Evolutionary conservation across 2,797 vertebrate species (phyloP), one percentile per base, ranked within the genome.

Genomic region (Sphaeramia orbicularis): DNA sequence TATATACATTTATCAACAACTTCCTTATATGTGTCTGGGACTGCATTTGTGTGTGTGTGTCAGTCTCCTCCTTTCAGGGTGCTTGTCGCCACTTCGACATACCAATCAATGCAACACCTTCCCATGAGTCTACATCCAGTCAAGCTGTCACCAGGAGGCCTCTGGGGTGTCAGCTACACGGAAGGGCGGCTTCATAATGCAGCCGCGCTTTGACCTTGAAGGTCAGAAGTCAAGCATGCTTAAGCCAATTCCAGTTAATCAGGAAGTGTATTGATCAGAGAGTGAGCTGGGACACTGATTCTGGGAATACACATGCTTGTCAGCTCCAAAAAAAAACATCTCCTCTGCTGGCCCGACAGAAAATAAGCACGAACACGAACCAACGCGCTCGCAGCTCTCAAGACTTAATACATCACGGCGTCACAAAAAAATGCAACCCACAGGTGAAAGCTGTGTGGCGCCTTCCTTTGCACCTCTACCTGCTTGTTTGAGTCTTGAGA

Each of bases 401-500:
- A 42, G n/a, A 57, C 21, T 61, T 21, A 47, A 54, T 50, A 35
- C 51, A 49, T 21, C 42, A 71, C 56, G 57, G 49, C 67, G 57
- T 65, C 54, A 43, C 44, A 73, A 21, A 62, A 21, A 62, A 8
- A 7, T 60, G 40, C 57, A 63, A 10, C 64, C 43, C 67, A 61
- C 50, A 81, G 71, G 79, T 81, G 57, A 78, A 80, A 65, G 72
- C 72, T 79, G 74, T 76, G 41, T 48, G 13, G 19, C 55, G 45
- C 57, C 64, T 79, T 74, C 52, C 56, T 62, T 35, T 57, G 55
- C 0, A 7, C 52, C 59, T 47, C 69, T 71, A 81, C 85, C 76
- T 88, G 80, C 84, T 83, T 71, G 77, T 83, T 70, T 70, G 53
- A 86, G 80, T 74, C 83, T 83, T 75, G 65, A 85, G 86, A 81